Evolutionary conservation across 2,797 vertebrate species (phyloP).

Genomic region (Falco rusticolus): DNA sequence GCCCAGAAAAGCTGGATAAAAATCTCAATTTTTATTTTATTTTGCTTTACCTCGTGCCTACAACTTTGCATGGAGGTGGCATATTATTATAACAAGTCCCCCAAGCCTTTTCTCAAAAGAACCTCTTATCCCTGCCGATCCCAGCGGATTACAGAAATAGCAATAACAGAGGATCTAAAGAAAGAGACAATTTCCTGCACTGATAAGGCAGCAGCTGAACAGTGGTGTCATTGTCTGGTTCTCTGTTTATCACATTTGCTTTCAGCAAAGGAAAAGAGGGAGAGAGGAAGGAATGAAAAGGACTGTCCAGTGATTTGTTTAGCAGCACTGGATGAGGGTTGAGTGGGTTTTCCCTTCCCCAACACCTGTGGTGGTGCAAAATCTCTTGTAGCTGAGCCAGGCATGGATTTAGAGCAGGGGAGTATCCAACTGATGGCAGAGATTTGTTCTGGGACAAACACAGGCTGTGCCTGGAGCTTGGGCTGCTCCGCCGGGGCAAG

Average conservation of each 20-base stretch:
- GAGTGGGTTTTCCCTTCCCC: background rate
- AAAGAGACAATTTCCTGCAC: conserved; percentile 70
- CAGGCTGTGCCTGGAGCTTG: background rate
- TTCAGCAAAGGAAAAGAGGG: background rate
- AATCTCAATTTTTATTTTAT: background rate
- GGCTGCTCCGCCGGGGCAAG: background rate
- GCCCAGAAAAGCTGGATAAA: background rate
- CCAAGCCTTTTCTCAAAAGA: conserved; percentile 67
- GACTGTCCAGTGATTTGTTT: background rate
- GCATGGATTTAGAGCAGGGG: background rate
- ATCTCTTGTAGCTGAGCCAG: background rate
- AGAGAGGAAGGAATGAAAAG: background rate
- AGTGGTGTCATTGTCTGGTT: conserved; percentile 60
- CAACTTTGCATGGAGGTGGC: conserved; percentile 64
- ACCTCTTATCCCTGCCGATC: conserved; percentile 66
- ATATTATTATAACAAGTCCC: conserved; percentile 70
- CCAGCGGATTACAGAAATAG: conserved; percentile 70
- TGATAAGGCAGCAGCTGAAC: conserved; percentile 63
- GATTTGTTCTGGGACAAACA: background rate
- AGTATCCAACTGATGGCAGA: background rate
- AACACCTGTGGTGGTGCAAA: accelerated
- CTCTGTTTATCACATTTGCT: conserved; percentile 54
- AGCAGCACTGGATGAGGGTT: background rate
- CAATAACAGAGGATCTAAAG: conserved; percentile 67
- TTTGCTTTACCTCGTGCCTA: conserved; percentile 34